Evolutionary conservation across 2,113 vertebrate species (phyloP).

Genomic region (Pluvialis apricaria): DNA sequence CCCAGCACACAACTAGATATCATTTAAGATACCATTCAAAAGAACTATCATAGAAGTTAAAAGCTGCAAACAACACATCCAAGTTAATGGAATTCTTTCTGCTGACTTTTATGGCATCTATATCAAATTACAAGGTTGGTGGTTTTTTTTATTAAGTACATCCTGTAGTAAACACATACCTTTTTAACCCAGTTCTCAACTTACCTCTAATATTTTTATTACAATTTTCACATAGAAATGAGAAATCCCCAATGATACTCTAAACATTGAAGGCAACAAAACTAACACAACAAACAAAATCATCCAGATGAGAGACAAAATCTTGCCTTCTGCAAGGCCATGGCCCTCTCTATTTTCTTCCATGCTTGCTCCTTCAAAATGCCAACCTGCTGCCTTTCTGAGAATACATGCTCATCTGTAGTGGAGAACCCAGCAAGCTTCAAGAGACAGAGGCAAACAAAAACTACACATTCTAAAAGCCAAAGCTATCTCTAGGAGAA

Average conservation of each 20-base stretch:
- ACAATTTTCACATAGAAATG: slow-evolving; percentile 33
- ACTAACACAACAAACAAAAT: not conserved
- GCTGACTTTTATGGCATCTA: not conserved
- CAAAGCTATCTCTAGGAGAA: not conserved
- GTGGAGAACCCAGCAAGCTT: not conserved
- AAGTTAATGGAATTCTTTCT: not conserved
- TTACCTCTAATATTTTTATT: slow-evolving; percentile 47
- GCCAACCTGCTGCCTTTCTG: not conserved
- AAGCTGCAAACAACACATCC: not conserved
- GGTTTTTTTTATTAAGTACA: not conserved
- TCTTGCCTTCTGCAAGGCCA: not conserved
- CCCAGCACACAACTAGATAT: not conserved
- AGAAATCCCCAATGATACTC: slow-evolving; percentile 41
- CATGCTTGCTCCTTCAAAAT: slow-evolving; percentile 17
- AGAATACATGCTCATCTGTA: not conserved
- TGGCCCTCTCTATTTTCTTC: not conserved
- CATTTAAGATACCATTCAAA: not conserved
- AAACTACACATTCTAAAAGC: not conserved
- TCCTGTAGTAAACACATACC: not conserved
- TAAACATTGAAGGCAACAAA: slow-evolving; percentile 30
- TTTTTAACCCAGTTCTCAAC: not conserved
- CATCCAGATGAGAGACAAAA: not conserved
- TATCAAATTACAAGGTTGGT: not conserved
- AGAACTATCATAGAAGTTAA: not conserved
- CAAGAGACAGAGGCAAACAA: not conserved